Evolutionary conservation across 2,888 invertebrate species (phyloP).

Genomic region (Nymphalis c-album): DNA sequence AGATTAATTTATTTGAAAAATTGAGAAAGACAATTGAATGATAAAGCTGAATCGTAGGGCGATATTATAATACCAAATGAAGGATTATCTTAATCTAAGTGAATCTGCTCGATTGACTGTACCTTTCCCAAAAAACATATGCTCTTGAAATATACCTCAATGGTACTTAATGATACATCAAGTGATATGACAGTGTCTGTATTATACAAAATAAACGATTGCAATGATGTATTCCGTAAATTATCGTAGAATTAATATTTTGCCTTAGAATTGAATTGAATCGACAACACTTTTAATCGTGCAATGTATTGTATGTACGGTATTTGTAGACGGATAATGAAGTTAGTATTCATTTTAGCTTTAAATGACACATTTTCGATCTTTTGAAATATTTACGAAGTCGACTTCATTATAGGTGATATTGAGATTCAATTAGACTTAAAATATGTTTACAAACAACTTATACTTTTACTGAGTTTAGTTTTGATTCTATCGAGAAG

Average conservation of each 20-base stretch:
- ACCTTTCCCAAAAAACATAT: no score
- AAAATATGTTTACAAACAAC: background rate
- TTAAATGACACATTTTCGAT: background rate
- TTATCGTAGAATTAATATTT: conserved; percentile 5
- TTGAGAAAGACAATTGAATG: no score
- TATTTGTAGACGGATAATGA: background rate
- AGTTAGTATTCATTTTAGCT: conserved; percentile 1
- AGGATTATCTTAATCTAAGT: no score
- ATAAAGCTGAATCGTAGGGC: no score
- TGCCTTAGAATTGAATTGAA: conserved; percentile 4
- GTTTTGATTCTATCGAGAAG: no score
- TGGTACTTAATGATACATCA: background rate
- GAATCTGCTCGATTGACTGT: no score
- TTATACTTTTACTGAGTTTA: background rate
- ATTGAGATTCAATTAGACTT: conserved; percentile 15
- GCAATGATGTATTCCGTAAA: background rate
- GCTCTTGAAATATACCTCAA: background rate
- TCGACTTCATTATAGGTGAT: conserved; percentile 14
- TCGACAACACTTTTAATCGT: conserved; percentile 3
- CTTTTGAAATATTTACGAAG: conserved; percentile 1
- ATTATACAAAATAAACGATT: conserved; percentile 8
- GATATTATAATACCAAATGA: no score
- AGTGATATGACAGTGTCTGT: conserved; percentile 5
- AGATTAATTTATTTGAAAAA: no score
- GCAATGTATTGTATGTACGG: background rate